A percentile compares a stretch with the other conserved stretches of the same genome.
Conservation (phyloP, 2,888 invertebrate genomes). For the Cylloceria caligata region DNA sequence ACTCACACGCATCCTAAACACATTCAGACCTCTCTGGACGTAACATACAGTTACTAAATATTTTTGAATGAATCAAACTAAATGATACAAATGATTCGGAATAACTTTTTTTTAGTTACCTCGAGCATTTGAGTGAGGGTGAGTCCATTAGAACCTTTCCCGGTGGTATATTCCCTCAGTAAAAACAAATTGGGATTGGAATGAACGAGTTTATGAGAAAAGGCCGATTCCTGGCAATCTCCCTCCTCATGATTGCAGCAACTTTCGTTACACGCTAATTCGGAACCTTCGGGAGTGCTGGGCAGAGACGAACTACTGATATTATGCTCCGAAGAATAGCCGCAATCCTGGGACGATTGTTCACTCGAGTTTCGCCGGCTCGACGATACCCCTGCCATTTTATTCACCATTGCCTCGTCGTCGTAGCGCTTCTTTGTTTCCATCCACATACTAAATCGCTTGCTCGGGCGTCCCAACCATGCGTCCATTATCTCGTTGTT, state of each 20-base stretch:
- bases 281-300: slow-evolving; percentile 95
- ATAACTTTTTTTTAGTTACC: slow-evolving; percentile 86
- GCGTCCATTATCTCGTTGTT: slow-evolving; percentile 79
- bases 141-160: slow-evolving; percentile 80
- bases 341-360: slow-evolving; percentile 91
- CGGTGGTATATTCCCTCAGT: slow-evolving; percentile 84
- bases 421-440: slow-evolving; percentile 83
- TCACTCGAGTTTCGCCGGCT: slow-evolving; percentile 87
- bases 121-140: slow-evolving; percentile 92
- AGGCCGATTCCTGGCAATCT: slow-evolving; percentile 80
- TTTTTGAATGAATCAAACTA: too few relatives aligned
- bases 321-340: slow-evolving; percentile 94
- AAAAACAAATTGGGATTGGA: slow-evolving; percentile 79
- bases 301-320: slow-evolving; percentile 92
- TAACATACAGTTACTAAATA: too few relatives aligned
- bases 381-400: slow-evolving; percentile 79
- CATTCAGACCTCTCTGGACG: too few relatives aligned
- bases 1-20: too few relatives aligned
- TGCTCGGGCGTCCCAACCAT: slow-evolving; percentile 78
- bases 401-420: slow-evolving; percentile 85
- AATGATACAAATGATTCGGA: too few relatives aligned
- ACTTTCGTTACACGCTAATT: slow-evolving; percentile 95
- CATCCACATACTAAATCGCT: slow-evolving; percentile 80
- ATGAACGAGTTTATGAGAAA: slow-evolving; percentile 73
- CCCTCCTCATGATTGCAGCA: slow-evolving; percentile 91